Conservation (phyloP, 2,888 invertebrate genomes). For the Hypercompe scribonia region DNA sequence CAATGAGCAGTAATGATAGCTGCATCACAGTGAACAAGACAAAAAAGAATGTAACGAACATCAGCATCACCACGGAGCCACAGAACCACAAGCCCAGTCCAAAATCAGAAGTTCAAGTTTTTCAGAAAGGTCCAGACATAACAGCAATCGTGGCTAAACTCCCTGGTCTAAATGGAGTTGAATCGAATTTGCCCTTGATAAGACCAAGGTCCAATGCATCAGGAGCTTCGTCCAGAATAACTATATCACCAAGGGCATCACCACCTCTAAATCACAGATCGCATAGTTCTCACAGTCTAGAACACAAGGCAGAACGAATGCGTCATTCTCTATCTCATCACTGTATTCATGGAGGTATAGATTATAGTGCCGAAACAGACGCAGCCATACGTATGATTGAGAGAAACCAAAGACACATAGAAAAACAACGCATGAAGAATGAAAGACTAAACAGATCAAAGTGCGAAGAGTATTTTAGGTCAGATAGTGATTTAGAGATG, state of each 20-base stretch:
- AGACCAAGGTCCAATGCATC: slow-evolving; percentile 86
- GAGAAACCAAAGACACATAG: slow-evolving; percentile 87
- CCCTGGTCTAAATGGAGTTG: slow-evolving; percentile 85
- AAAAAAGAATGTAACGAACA: slow-evolving; percentile 90
- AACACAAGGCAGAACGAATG: slow-evolving; percentile 76
- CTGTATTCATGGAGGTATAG: slow-evolving; percentile 77
- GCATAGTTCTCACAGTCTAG: slow-evolving; percentile 80
- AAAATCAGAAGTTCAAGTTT: slow-evolving; percentile 88
- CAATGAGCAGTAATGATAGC: slow-evolving; percentile 76
- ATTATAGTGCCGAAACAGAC: slow-evolving; percentile 88
- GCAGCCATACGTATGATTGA: slow-evolving; percentile 86
- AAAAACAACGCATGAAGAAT: slow-evolving; percentile 83
- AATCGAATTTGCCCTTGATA: slow-evolving; percentile 75
- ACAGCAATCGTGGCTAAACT: slow-evolving; percentile 90
- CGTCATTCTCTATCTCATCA: slow-evolving; percentile 82
- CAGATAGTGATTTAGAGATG: slow-evolving; percentile 76
- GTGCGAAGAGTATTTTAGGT: slow-evolving; percentile 78
- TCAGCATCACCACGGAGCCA: slow-evolving; percentile 89
- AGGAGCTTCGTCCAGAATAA: slow-evolving; percentile 86
- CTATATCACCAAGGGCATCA: slow-evolving; percentile 71
- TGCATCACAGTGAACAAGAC: slow-evolving; percentile 86
- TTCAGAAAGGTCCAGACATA: slow-evolving; percentile 93
- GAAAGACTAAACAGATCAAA: slow-evolving; percentile 73
- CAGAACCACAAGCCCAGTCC: slow-evolving; percentile 72
- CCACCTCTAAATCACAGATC: slow-evolving; percentile 72